Base-by-base conservation (phyloP, 2,113 vertebrate species). In the Pampusana beccarii region DNA sequence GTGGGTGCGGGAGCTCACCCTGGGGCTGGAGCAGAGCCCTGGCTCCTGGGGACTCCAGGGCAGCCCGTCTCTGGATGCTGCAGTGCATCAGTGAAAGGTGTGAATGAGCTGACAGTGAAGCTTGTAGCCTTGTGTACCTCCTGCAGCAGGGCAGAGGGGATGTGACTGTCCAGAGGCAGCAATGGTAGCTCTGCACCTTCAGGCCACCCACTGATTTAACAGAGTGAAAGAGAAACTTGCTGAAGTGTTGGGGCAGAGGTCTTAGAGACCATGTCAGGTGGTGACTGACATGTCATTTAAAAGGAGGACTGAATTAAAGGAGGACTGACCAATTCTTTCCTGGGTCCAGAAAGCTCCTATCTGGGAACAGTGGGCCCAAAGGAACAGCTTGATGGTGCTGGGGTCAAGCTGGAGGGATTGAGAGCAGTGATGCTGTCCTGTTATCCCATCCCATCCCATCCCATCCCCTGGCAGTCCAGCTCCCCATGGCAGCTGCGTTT, bases 1-100 rank as follows among this genome's bases (percentile, higher is more conserved):
- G 16, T 1, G 1, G 11, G 25, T 51, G 34, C 0, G 0, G 72
- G 31, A 86, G 29, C 40, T 20, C 48, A 2, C 7, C 21, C 10
- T 2, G 19, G 10, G 38, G 38, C 34, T 79, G 38, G 60, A 46
- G 58, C 48, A 65, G 40, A 66, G 15, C 42, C 28, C 38, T 1
- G 0, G 17, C 56, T 33, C 33, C 65, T 48, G 10, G 14, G 48
- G 10, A 5, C n/a, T 46, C 17, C 13, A 38, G 6, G 48, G 6
- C 33, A 64, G 25, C 15, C 66, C 24, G 50, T 36, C 53, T 73
- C 34, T 36, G 36, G 60, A 50, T 28, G 6, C 33, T 3, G 1
- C 25, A 62, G 6, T 2, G 2, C 26, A 67, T 67, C 57, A n/a
- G 14, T 17, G 56, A 84, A 36, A 65, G 23, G 57, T 1, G 5